Evolutionary conservation across 2,888 invertebrate genomes (phyloP).

Genomic region (Caenorhabditis virilis): DNA sequence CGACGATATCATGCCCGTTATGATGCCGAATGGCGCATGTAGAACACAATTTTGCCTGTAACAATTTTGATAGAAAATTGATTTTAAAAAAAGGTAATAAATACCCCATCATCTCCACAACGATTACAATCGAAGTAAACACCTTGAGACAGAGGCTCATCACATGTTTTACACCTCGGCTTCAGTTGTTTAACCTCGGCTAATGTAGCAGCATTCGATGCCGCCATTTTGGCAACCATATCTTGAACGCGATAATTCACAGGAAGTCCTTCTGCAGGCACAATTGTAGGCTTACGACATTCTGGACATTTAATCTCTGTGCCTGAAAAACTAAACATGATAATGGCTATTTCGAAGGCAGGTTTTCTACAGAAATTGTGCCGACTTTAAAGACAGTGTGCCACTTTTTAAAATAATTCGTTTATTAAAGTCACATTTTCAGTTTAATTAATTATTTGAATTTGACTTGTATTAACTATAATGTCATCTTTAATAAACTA

Average conservation of each 20-base stretch:
- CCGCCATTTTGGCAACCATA: constrained; percentile 24
- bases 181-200: constrained; percentile 11
- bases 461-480: too few relatives aligned
- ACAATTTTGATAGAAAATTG: background rate
- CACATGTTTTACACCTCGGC: constrained; percentile 11
- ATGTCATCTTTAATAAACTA: too few relatives aligned
- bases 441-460: too few relatives aligned
- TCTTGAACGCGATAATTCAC: constrained; percentile 35
- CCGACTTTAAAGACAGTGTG: too few relatives aligned
- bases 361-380: too few relatives aligned
- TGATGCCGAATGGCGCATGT: constrained; percentile 43
- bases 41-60: constrained; percentile 18
- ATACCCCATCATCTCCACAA: constrained; percentile 8
- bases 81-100: background rate
- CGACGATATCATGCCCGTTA: constrained; percentile 38
- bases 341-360: too few relatives aligned
- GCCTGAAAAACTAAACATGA: too few relatives aligned
- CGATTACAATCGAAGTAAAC: constrained; percentile 23
- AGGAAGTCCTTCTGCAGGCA: constrained; percentile 41
- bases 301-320: constrained; percentile 45
- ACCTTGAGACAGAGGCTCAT: constrained; percentile 10
- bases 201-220: constrained; percentile 1
- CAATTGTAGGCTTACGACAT: constrained; percentile 38
- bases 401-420: too few relatives aligned
- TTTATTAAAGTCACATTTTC: too few relatives aligned